Base-by-base conservation (phyloP, 2,113 vertebrate genomes). In the Melanotaenia duboulayi region DNA sequence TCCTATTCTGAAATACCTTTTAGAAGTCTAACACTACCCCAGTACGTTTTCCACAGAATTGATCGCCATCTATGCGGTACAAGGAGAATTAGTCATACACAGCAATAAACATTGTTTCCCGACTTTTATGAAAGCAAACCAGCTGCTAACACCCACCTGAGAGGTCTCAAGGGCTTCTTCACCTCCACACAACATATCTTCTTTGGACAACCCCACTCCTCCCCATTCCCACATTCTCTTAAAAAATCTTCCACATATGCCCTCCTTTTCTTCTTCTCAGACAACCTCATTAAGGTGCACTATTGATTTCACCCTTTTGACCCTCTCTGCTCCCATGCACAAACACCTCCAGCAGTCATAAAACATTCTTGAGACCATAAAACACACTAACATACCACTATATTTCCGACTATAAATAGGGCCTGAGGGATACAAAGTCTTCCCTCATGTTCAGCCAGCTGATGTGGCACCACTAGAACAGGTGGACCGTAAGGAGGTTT, bases 271-370 rank as follows among this genome's bases (percentile, higher is more conserved):
- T 67, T 50, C 72, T 70, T 82, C 83, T 76, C 82, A 78, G 78
- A 87, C 78, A 76, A 80, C 89, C 80, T 93, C 90, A 92, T 92
- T 90, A 91, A 89, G 64, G 71, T 74, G 77, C 71, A 56, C 76
- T 90, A 92, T 90, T 87, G 90, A 92, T 89, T 90, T 89, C 88
- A 87, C 82, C 86, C 69, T 35, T 19, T 19, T 86, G 74, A 88
- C 86, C 85, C 84, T 19, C 75, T 81, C 77, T 81, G 70, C 84
- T 74, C 40, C 42, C 17, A 14, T 69, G 74, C 80, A 72, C 86
- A 86, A 90, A 90, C 79, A 83, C 65, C 71, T 64, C 54, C 69
- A 57, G 71, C 19, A 69, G 85, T 74, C 65, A 79, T 90, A 75
- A 85, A 90, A 82, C 68, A 58, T 85, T 39, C 65, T 55, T 1